Evolutionary conservation across 2,113 vertebrate genomes (phyloP).

Genomic region (Podocnemis expansa): DNA sequence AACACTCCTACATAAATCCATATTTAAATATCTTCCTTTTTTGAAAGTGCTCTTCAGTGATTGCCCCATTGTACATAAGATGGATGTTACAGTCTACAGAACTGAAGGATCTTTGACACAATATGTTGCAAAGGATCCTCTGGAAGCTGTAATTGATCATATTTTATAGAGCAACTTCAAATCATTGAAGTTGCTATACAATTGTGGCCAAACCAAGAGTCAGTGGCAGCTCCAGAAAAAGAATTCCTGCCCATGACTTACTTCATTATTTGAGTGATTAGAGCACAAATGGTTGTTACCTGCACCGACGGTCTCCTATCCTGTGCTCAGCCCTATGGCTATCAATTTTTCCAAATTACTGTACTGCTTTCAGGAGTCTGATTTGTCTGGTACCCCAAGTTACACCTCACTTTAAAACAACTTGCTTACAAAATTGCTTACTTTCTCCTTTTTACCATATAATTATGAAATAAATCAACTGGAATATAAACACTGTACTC

Average conservation of each 20-base stretch:
- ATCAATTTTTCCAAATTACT: too few species aligned
- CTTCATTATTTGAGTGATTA: not conserved
- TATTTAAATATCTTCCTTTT: not conserved
- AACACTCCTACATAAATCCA: not conserved
- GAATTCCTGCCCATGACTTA: fast-evolving
- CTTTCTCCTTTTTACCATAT: too few species aligned
- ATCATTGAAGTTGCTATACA: not conserved
- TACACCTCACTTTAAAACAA: too few species aligned
- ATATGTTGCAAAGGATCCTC: not conserved
- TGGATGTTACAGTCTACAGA: fast-evolving
- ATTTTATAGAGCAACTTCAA: not conserved
- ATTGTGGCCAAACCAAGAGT: not conserved
- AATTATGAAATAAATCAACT: too few species aligned
- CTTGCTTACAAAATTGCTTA: too few species aligned
- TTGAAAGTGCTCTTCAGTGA: not conserved
- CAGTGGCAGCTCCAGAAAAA: not conserved
- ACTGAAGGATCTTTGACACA: not conserved
- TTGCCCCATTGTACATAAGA: not conserved
- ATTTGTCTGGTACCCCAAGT: too few species aligned
- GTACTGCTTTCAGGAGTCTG: too few species aligned
- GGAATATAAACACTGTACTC: too few species aligned
- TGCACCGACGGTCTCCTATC: too few species aligned
- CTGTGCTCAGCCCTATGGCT: not conserved
- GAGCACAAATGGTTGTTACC: not conserved
- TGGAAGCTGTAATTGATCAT: not conserved